Conservation (phyloP, 2,113 vertebrate genomes). For the Origma solitaria region DNA sequence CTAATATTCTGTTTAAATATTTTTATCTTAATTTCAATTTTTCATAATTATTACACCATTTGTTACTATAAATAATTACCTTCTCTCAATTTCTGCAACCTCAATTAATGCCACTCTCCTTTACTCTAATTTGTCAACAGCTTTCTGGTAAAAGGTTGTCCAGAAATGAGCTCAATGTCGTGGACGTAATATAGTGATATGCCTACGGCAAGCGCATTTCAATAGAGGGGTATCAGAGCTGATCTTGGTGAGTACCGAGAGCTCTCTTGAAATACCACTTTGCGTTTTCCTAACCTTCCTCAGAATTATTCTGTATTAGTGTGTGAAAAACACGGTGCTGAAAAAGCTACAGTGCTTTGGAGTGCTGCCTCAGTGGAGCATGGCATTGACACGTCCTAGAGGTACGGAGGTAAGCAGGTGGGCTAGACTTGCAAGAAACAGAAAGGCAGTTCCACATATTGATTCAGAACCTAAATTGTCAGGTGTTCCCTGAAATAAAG, state of each 20-base stretch:
- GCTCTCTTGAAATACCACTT: not conserved
- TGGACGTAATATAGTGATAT: not conserved
- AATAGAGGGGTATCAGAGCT: not conserved
- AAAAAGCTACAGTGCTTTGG: not conserved
- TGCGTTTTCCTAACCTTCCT: not conserved
- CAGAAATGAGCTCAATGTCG: not conserved
- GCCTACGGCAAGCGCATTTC: not conserved
- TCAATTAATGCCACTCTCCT: not conserved
- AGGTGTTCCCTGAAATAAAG: not conserved
- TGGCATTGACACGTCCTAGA: fast-evolving
- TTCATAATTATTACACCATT: not conserved
- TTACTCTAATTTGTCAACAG: not conserved
- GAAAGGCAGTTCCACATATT: not conserved
- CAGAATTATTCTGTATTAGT: not conserved
- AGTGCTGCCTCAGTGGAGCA: not conserved
- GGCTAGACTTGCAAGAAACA: not conserved
- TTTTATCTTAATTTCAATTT: slow-evolving; percentile 12
- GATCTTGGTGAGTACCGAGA: not conserved
- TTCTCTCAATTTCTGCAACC: not conserved
- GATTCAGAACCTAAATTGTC: not conserved
- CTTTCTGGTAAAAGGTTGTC: not conserved
- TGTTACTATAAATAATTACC: not conserved
- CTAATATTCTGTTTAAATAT: not conserved
- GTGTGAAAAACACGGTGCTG: not conserved
- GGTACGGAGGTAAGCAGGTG: not conserved